Percentiles rank a stretch among this genome's conserved stretches.
Evolutionary conservation across 2,113 vertebrate species (phyloP).

Genomic region (Sturnira hondurensis): DNA sequence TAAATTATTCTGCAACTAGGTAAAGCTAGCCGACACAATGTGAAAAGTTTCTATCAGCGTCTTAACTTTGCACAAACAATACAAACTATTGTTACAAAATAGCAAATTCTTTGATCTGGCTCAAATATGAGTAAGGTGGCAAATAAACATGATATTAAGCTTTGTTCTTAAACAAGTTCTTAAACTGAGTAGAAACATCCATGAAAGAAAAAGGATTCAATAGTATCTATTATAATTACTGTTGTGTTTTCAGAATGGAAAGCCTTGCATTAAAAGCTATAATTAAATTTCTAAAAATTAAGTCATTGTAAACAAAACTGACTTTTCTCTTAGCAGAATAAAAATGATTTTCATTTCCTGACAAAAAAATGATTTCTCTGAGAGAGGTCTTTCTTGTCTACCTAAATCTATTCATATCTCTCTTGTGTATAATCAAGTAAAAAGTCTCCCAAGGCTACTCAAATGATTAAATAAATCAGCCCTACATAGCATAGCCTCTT

Average conservation of each 20-base stretch:
- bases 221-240: neutral
- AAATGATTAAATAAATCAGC: constrained; percentile 36
- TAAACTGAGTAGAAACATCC: constrained; percentile 33
- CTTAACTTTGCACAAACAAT: neutral
- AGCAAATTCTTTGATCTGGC: constrained; percentile 3
- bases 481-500: neutral
- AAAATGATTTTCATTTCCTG: constrained; percentile 47
- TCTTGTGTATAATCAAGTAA: constrained; percentile 23
- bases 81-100: neutral
- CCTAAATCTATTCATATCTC: constrained; percentile 36
- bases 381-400: constrained; percentile 36
- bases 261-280: constrained; percentile 41
- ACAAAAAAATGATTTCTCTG: constrained; percentile 36
- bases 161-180: constrained; percentile 4
- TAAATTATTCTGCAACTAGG: constrained; percentile 39
- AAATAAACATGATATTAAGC: constrained; percentile 40
- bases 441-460: constrained; percentile 7
- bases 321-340: constrained; percentile 16
- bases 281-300: constrained; percentile 53
- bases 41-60: constrained; percentile 24
- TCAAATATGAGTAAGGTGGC: constrained; percentile 25
- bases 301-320: constrained; percentile 36
- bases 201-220: constrained; percentile 15
- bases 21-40: neutral
- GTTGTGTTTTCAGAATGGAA: constrained; percentile 41